A percentile compares a stretch with the other conserved stretches of the same genome.
phyloP scores from a whole-genome alignment of 1,140 invertebrate genomes.

The Sycophaga agraensis region DNA sequence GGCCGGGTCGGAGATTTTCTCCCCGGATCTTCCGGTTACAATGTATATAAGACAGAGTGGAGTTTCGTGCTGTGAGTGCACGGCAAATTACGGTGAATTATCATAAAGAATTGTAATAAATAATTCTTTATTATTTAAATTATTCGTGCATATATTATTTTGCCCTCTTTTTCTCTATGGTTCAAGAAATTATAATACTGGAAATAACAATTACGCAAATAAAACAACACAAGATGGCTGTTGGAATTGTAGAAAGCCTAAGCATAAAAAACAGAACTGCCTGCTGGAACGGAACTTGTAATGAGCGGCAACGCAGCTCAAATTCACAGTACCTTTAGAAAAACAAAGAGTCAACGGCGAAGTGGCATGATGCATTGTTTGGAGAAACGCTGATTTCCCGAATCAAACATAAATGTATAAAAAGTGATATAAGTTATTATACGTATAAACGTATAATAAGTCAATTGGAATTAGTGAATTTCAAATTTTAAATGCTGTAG shows the following conservation, averaged over 20 bases:
- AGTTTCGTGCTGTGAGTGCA: too few relatives aligned
- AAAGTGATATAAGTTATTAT: background rate
- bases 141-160: too few relatives aligned
- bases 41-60: too few relatives aligned
- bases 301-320: background rate
- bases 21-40: too few relatives aligned
- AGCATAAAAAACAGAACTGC: background rate
- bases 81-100: too few relatives aligned
- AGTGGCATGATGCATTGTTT: background rate
- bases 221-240: background rate
- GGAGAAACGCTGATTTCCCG: background rate
- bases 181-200: background rate
- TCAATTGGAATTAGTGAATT: background rate
- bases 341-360: background rate
- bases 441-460: background rate
- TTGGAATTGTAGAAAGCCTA: background rate
- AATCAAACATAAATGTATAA: background rate
- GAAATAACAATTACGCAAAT: background rate
- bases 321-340: background rate
- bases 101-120: too few relatives aligned
- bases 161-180: too few relatives aligned
- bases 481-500: background rate
- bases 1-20: too few relatives aligned
- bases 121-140: too few relatives aligned
- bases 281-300: background rate